Evolutionary conservation across 2,888 invertebrate species (phyloP).

Genomic region (Platycheirus rosarum): DNA sequence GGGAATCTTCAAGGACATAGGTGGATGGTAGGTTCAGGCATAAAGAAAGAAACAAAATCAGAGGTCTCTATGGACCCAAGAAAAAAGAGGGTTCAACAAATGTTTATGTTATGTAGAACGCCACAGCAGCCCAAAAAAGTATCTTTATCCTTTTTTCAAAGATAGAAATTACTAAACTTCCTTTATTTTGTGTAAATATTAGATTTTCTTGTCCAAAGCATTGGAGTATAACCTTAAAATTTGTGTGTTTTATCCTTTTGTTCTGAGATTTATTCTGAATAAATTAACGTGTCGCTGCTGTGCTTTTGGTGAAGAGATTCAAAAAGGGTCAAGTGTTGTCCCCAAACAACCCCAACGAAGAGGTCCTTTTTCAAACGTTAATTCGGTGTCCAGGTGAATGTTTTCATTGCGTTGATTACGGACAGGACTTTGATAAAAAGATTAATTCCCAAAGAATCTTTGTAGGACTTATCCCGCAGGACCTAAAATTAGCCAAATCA

Average conservation of each 20-base stretch:
- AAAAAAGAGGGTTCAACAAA: not conserved
- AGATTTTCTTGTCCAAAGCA: not conserved
- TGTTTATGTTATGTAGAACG: not conserved
- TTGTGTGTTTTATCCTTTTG: constrained; percentile 25
- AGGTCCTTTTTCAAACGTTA: constrained; percentile 1
- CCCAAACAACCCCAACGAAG: not conserved
- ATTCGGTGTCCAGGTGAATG: constrained; percentile 10
- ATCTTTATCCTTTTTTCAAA: constrained; percentile 5
- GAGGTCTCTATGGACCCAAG: constrained; percentile 2
- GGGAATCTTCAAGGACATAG: not conserved
- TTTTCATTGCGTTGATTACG: not conserved
- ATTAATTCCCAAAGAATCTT: not conserved
- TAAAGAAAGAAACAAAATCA: constrained; percentile 1
- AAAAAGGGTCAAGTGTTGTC: constrained; percentile 32
- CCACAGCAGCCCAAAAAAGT: not conserved
- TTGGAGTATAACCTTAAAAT: constrained; percentile 15
- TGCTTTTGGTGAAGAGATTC: not conserved
- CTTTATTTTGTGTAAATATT: too few species aligned
- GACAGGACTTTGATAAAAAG: not conserved
- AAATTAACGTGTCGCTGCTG: constrained; percentile 18
- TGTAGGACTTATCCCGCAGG: too few species aligned
- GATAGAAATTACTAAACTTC: not conserved
- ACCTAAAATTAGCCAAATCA: too few species aligned
- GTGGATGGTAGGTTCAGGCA: too few species aligned
- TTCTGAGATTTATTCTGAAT: constrained; percentile 22